phyloP scores from a whole-genome alignment of 2,797 vertebrate genomes.

The Emydoidea blandingii region DNA sequence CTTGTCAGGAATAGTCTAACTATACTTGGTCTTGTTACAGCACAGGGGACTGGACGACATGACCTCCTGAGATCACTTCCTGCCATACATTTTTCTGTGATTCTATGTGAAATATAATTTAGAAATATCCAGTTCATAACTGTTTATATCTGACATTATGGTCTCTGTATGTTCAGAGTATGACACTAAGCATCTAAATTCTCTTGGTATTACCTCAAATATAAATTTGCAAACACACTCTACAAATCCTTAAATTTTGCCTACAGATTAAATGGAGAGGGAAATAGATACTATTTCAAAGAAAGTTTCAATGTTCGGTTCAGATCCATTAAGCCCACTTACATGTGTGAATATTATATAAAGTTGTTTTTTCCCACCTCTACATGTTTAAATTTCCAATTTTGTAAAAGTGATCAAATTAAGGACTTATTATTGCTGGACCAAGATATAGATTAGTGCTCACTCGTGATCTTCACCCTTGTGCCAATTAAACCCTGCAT shows the following conservation, averaged over 20 bases:
- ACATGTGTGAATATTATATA: neutral
- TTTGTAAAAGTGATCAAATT: conserved; percentile 21
- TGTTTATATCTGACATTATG: neutral
- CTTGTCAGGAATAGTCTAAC: neutral
- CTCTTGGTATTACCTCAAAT: neutral
- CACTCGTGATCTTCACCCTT: neutral
- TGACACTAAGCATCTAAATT: neutral
- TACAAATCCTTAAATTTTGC: rapidly evolving
- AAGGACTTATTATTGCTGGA: conserved; percentile 10
- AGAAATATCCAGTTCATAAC: neutral
- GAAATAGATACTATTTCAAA: conserved; percentile 33
- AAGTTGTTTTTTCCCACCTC: neutral
- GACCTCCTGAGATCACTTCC: neutral
- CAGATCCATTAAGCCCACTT: neutral
- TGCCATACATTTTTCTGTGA: conserved; percentile 27
- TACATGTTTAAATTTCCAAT: neutral
- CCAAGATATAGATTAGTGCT: conserved; percentile 2
- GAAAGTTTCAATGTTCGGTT: conserved; percentile 41
- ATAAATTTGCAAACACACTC: neutral
- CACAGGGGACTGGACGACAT: neutral
- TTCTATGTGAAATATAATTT: conserved; percentile 10
- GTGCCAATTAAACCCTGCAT: neutral
- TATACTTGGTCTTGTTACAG: neutral
- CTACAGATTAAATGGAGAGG: neutral
- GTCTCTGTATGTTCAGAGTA: neutral